Base-by-base conservation (phyloP, 2,113 vertebrate genomes). In the Cyanoderma ruficeps region DNA sequence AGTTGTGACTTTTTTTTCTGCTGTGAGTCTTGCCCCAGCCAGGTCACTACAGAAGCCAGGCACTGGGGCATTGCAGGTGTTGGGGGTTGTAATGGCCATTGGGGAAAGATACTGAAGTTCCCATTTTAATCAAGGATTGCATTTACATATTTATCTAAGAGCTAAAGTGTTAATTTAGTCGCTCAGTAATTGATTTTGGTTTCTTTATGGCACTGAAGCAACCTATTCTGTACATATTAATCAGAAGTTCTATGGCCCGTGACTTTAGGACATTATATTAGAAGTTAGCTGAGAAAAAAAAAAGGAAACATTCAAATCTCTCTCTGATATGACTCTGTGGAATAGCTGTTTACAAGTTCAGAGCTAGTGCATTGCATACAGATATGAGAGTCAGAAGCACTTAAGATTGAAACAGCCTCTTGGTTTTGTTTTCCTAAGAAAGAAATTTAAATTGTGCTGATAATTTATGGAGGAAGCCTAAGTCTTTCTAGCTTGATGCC, bases 41-140 rank as follows among this genome's bases (percentile, higher is more conserved):
- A 53, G 79, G 65, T 41, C 1, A 2, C 39, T 60, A 17, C 13
- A 72, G 52, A 68, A 87, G 81, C 0, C 0, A 41, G 37, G 41
- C 44, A 63, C 39, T 44, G 44, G 0, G 0, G 17, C 57, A n/a
- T 24, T 80, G 46, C 63, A 77, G 59, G 47, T 74, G 56, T 0
- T 83, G 47, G 15, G 41, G 39, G 27, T 15, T 79, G 44, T 68
- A 85, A 21, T 3, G 18, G 70, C 23, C 59, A 27, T 3, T 63
- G 61, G 61, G 35, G 74, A 0, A 9, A 81, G 61, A 42, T 12
- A 5, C 6, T 83, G 64, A 65, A 78, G 24, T 60, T 83, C 18
- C 63, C 0, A 0, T 53, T 37, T 61, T 86, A 92, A 90, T 65
- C n/a, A 89, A 71, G 33, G 74, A 63, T 31, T 47, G 6, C 1